Base-by-base conservation (phyloP, 2,113 vertebrate genomes). In the Salvelinus fontinalis region DNA sequence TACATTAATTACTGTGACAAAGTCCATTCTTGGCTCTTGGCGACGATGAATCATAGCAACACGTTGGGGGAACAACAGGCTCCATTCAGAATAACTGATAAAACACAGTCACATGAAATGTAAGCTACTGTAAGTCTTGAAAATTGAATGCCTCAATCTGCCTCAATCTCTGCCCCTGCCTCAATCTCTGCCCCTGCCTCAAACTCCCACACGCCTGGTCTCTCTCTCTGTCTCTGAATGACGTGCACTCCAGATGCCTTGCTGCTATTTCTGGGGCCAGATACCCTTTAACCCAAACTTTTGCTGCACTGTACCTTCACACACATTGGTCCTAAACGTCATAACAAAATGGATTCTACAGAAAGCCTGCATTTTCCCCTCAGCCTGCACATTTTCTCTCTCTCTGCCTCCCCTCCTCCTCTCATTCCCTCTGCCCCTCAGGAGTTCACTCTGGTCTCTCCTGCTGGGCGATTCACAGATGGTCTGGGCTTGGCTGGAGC, bases 1-100 rank as follows among this genome's bases (percentile, higher is more conserved):
- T 86, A 88, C 90, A 91, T 91, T 87, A 89, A 92, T 92, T 90
- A 92, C 85, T 75, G 83, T 89, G 85, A 91, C 87, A 90, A 92
- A 91, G 87, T 86, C 82, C 85, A 83, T 86, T 88, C 83, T 84
- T 62, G 39, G 85, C 89, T 89, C 81, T 77, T 84, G 84, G 86
- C 85, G 81, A 82, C 84, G 88, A 90, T 89, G 84, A 90, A 90
- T 92, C 89, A 88, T 85, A 86, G 84, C 84, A 78, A 87, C 84
- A 87, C 90, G 14, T 90, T 90, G 84, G 84, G 85, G 83, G 89
- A 90, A 88, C 82, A 85, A 84, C 77, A 83, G 75, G 84, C 84
- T 76, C 85, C 85, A 79, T 84, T 85, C 85, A 87, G 84, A 86
- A 60, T 73, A 79, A 77, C 80, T 86, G 83, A 88, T 87, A 79